Evolutionary conservation across 1,140 invertebrate species (phyloP).

Genomic region (Limonius californicus): DNA sequence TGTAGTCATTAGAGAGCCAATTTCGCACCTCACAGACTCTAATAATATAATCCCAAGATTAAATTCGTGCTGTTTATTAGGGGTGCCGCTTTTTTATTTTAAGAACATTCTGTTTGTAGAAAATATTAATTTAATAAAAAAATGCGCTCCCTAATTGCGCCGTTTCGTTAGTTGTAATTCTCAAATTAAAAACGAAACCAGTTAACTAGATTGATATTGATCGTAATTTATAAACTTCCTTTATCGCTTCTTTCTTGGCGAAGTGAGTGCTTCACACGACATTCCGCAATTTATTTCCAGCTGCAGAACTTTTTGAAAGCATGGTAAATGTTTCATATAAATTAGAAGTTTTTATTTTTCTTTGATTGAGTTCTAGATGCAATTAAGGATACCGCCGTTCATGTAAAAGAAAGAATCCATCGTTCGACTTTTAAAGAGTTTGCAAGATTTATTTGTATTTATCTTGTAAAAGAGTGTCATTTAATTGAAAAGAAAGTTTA

Average conservation of each 20-base stretch:
- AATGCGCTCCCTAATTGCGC: neutral
- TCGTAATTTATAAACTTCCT: neutral
- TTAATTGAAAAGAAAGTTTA: too few species aligned
- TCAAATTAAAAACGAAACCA: neutral
- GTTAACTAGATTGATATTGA: neutral
- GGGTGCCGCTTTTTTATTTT: neutral
- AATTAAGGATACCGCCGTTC: too few species aligned
- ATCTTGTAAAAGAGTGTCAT: too few species aligned
- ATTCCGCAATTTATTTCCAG: neutral
- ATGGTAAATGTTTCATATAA: neutral
- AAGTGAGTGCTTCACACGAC: neutral
- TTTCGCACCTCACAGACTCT: constrained; percentile 29
- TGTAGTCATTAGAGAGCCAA: constrained; percentile 28
- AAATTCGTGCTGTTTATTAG: constrained; percentile 24
- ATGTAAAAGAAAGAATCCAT: too few species aligned
- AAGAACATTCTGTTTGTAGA: neutral
- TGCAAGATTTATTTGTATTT: too few species aligned
- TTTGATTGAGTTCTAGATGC: too few species aligned
- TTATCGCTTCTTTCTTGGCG: neutral
- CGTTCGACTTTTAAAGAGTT: too few species aligned
- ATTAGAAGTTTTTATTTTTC: neutral
- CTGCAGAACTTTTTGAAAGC: too few species aligned
- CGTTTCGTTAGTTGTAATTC: neutral
- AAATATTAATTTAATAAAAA: neutral
- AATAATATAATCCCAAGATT: constrained; percentile 26